A percentile compares a stretch with the other conserved stretches of the same genome.
phyloP scores from a whole-genome alignment of 2,797 vertebrate genomes.

The Diceros bicornis region DNA sequence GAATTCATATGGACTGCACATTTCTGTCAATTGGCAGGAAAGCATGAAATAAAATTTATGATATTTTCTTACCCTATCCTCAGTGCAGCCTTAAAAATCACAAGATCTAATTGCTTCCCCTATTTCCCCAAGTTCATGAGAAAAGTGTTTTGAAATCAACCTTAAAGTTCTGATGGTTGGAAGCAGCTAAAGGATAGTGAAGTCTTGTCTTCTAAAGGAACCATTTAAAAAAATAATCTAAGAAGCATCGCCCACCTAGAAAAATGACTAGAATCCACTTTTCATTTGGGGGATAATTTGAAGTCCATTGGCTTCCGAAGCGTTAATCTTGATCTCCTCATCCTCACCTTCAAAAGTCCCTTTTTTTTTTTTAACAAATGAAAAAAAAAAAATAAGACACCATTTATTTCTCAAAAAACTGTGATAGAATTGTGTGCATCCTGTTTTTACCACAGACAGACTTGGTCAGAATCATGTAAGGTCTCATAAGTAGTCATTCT shows the following conservation, averaged over 20 bases:
- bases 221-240: conserved; percentile 58
- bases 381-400: background rate
- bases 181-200: conserved; percentile 67
- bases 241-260: background rate
- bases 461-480: conserved; percentile 66
- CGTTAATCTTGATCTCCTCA: background rate
- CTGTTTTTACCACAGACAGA: conserved; percentile 55
- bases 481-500: conserved; percentile 68
- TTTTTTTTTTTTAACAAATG: background rate
- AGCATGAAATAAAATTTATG: conserved; percentile 90
- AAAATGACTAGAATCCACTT: conserved; percentile 40
- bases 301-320: conserved; percentile 54
- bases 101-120: conserved; percentile 84
- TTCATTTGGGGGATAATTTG: conserved; percentile 18
- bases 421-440: conserved; percentile 15
- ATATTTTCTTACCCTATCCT: conserved; percentile 90
- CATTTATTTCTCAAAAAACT: conserved; percentile 47
- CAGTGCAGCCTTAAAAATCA: conserved; percentile 86
- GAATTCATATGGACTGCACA: conserved; percentile 93
- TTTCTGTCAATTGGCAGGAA: conserved; percentile 92
- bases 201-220: conserved; percentile 58
- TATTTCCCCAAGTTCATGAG: conserved; percentile 83
- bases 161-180: conserved; percentile 76
- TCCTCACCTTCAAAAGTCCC: background rate
- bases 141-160: conserved; percentile 81